phyloP scores from a whole-genome alignment of 2,113 vertebrate genomes.

The Hemiscyllium ocellatum region DNA sequence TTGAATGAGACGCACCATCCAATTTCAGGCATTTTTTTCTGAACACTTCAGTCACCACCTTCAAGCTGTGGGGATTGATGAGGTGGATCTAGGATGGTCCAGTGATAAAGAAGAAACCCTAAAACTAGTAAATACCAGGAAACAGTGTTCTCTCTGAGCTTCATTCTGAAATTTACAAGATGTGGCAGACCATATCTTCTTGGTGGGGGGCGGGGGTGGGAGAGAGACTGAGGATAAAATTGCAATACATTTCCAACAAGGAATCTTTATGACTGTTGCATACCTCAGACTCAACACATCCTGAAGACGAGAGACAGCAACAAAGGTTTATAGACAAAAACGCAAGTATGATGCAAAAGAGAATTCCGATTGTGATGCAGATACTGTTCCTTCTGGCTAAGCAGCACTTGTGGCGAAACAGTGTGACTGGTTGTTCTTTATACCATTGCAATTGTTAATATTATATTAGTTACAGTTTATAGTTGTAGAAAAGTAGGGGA shows the following conservation, averaged over 20 bases:
- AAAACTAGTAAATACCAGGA: too few relatives aligned
- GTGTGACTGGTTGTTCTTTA: neutral
- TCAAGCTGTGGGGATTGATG: neutral
- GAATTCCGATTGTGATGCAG: neutral
- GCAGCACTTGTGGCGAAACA: neutral
- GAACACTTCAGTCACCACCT: neutral
- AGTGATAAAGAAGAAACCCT: too few relatives aligned
- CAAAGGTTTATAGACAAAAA: neutral
- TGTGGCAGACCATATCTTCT: too few relatives aligned
- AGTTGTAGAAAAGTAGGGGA: neutral
- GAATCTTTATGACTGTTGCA: neutral
- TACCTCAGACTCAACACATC: neutral
- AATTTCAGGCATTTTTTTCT: neutral
- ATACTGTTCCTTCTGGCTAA: neutral
- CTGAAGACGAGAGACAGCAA: neutral
- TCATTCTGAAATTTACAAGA: too few relatives aligned
- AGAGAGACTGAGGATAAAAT: neutral
- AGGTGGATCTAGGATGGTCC: neutral
- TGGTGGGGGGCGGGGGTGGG: neutral
- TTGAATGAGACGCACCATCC: neutral
- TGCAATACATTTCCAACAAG: neutral
- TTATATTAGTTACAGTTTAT: slow-evolving; percentile 23
- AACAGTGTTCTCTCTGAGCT: too few relatives aligned
- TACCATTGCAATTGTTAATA: neutral
- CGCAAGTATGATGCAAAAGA: neutral